Evolutionary conservation across 2,888 invertebrate species (phyloP), one percentile per base, ranked within the genome.

Genomic region (Ryuthela nishihirai): DNA sequence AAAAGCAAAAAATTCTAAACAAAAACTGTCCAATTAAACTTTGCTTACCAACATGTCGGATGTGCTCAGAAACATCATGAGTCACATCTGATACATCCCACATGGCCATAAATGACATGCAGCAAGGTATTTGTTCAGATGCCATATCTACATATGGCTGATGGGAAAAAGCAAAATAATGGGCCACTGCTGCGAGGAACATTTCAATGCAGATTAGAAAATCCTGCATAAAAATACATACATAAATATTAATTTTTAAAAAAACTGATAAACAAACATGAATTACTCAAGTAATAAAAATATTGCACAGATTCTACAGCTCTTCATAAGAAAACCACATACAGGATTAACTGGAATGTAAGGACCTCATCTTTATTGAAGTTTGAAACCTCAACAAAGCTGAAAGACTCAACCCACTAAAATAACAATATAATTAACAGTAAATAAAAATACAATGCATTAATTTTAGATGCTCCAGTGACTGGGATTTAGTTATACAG

Each of bases 151-250:
- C 81, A 72, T 83, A 97, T 35, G 90, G 89, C 72, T 86, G 84
- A 74, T 93, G 89, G n/a, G 93, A 89, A 75, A 97, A 97, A 70
- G 92, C 90, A 76, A 88, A 95, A 74, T 92, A 91, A 74, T 97
- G 95, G 0, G 93, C 95, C 21, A 95, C 83, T 1, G 95, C 92
- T 21, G 95, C 95, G 69, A 95, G 74, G 73, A 95, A 94, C 97
- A 97, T 97, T 79, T 97, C 97, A 71, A 97, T 90, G 73, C 97
- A 97, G 67, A 97, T 93, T 52, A 92, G 77, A 76, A 97, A 94
- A 77, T 97, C 90, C 86, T 94, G 79, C 17, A 46, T 62, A 55
- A 32, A 29, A 42, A 29, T 9, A 12, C n/a, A n/a, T n/a, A n/a
- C n/a, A n/a, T n/a, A n/a, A n/a, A n/a, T n/a, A n/a, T n/a, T n/a